Evolutionary conservation across 2,113 vertebrate genomes (phyloP), one percentile per base, ranked within the genome.

Genomic region (Anolis sagrei): DNA sequence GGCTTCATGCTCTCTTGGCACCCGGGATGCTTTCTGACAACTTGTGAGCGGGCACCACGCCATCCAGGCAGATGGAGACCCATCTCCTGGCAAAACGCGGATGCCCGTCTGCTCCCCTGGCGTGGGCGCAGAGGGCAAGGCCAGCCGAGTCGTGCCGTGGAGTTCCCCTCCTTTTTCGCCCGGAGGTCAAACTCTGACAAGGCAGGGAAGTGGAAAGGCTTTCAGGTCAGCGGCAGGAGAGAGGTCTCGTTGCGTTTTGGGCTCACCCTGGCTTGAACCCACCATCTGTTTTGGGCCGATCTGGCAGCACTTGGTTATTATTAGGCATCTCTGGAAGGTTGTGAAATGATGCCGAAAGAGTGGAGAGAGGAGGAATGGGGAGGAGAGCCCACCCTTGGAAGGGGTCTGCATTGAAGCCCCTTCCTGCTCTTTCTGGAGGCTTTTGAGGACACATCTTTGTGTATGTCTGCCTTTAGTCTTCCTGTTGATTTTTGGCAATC

Each of bases 61-160:
- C 94, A 93, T 0, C 73, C 0, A 2, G 90, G 88, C 94, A 95
- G 94, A 95, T 94, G 94, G 94, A 86, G 88, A 74, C 29, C 81
- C 23, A 27, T 39, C 86, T 84, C 62, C 81, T 4, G 76, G 92
- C 94, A 92, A 92, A 89, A 44, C 92, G 85, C 61, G 77, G 90
- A 88, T 79, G 69, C 8, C 54, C 68, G 88, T 75, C 79, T 86
- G 92, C 74, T 90, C 90, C 90, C 85, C 92, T 92, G 82, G 88
- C 88, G 64, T 64, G 90, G 83, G 61, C 54, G 80, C 82, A 0
- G 0, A 70, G 19, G 91, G 89, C 90, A 83, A 44, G 74, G 62
- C 39, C 64, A 87, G 83, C 66, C 82, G 77, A 29, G 0, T 16
- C 7, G 73, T 64, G 0, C 13, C 87, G 81, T 11, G 62, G 25